Base-by-base conservation (phyloP, 2,888 invertebrate genomes). In the Osedax frankpressi region DNA sequence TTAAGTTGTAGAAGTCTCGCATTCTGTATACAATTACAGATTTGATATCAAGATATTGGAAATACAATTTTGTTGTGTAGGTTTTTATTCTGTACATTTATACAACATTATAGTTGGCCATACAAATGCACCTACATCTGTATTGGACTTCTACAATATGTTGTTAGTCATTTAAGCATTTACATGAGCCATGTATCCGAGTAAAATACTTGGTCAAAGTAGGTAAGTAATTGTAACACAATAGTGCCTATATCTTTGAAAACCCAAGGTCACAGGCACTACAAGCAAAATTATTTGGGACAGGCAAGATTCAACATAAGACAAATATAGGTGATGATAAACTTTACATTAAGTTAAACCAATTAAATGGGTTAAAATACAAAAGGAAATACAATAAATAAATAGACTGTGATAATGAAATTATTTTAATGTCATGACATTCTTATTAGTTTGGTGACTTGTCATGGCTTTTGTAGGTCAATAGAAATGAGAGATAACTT, bases 21-120 rank as follows among this genome's bases (percentile, higher is more conserved):
- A n/a, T 59, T 19, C 14, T 59, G 14, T n/a, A 59, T 59, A 59
- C n/a, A 59, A 59, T 65, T 24, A 65, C 24, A 65, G 24, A 65
- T 24, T 65, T 65, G n/a, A n/a, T 65, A 65, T 65, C 65, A 65
- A 65, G 19, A 65, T 65, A 65, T 65, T n/a, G 65, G 65, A 65
- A 65, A n/a, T 65, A 65, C 19, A 2, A 65, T 2, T 65, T 2
- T 65, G 28, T n/a, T 65, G 24, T 65, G 1, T 2, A 24, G 24
- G 24, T 65, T 65, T 65, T 65, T 19, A 24, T 65, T 65, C 19
- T 19, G 65, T 65, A n/a, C 6, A 65, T 24, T 65, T n/a, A n/a
- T 24, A 24, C 6, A 2, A 14, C 24, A 65, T 65, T 24, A 24
- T 65, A 24, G 19, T 2, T 65, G 24, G 25, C 24, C 2, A 65